Conservation (phyloP, 2,113 vertebrate genomes). For the Sisor rabdophorus region DNA sequence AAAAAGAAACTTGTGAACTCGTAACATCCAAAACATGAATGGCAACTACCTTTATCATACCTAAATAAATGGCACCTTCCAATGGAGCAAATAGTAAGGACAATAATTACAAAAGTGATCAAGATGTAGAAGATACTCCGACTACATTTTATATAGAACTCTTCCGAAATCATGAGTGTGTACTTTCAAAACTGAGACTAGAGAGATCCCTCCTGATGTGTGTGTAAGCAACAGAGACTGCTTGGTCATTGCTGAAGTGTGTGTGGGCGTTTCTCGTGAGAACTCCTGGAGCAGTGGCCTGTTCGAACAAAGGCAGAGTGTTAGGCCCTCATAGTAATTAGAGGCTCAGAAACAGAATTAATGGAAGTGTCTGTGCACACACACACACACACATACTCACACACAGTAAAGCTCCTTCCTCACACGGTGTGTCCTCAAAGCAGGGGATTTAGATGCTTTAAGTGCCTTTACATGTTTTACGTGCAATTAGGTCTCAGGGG, state of each 20-base stretch:
- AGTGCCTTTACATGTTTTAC: conserved; percentile 6
- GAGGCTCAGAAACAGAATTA: conserved; percentile 40
- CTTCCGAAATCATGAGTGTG: no score
- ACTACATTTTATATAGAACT: no score
- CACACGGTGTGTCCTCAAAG: conserved; percentile 3
- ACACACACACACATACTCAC: neutral
- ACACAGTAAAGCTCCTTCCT: conserved; percentile 16
- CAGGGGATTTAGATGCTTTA: conserved; percentile 6
- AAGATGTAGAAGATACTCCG: no score
- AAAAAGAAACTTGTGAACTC: no score
- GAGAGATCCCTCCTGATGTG: neutral
- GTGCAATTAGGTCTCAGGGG: neutral
- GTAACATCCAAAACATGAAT: no score
- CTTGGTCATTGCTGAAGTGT: conserved; percentile 16
- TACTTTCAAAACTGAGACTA: no score
- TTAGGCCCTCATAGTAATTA: conserved; percentile 42
- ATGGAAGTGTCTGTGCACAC: conserved; percentile 29
- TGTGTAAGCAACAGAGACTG: neutral
- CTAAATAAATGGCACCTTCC: no score
- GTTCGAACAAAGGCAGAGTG: conserved; percentile 39
- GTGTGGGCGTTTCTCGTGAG: conserved; percentile 44
- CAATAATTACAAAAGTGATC: no score
- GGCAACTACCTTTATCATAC: no score
- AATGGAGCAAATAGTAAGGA: no score
- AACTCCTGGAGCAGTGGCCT: conserved; percentile 31